Conservation (phyloP, 2,113 vertebrate genomes). For the Thermophis baileyi region DNA sequence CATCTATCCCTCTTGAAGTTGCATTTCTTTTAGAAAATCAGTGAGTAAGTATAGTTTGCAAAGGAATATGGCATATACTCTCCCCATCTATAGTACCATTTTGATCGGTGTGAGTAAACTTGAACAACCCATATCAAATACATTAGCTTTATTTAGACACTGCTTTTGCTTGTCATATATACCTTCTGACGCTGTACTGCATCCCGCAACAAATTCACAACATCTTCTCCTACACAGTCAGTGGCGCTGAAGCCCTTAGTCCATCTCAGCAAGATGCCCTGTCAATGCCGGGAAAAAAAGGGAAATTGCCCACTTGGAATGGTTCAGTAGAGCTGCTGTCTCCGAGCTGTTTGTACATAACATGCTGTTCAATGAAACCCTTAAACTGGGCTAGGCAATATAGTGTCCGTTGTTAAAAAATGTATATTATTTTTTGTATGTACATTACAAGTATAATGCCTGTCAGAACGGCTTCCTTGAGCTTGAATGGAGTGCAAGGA, state of each 20-base stretch:
- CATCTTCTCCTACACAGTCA: conserved; percentile 63
- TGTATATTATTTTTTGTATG: neutral
- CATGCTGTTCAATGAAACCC: neutral
- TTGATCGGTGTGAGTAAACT: neutral
- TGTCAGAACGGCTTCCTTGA: neutral
- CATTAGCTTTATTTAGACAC: neutral
- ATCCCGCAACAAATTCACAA: conserved; percentile 68
- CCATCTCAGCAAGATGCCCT: conserved; percentile 78
- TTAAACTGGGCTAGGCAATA: neutral
- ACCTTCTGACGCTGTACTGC: conserved; percentile 71
- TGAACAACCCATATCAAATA: neutral
- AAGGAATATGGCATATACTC: neutral
- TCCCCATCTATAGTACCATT: neutral
- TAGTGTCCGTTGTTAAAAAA: neutral
- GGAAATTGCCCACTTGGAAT: rapidly evolving
- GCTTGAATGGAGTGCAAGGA: neutral
- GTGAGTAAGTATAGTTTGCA: no score
- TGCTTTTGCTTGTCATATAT: neutral
- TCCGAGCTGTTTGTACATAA: neutral
- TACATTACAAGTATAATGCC: neutral
- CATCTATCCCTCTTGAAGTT: neutral
- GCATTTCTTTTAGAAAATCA: neutral
- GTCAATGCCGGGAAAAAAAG: neutral
- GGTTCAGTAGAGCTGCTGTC: neutral
- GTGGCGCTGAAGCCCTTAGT: conserved; percentile 76